phyloP scores from a whole-genome alignment of 2,888 invertebrate genomes.

The Graphium colonna region DNA sequence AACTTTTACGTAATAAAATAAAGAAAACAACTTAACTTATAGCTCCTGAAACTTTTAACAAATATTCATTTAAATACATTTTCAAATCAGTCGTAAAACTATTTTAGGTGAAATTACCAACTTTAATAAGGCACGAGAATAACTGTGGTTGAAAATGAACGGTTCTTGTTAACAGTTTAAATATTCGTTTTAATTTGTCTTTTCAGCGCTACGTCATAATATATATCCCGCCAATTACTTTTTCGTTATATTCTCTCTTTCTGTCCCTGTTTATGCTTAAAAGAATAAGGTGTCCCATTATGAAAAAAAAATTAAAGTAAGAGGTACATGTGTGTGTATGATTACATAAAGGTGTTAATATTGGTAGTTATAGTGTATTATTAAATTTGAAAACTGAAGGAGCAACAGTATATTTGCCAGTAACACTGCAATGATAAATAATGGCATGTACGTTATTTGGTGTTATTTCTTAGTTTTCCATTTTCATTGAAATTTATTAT shows the following conservation, averaged over 20 bases:
- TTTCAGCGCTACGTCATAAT: background rate
- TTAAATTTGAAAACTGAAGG: background rate
- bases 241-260: conserved; percentile 7
- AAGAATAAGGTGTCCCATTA: conserved; percentile 2
- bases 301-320: background rate
- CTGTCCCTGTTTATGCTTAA: background rate
- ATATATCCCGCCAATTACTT: background rate
- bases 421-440: too few relatives aligned
- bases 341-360: background rate
- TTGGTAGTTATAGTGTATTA: background rate
- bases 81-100: too few relatives aligned
- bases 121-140: too few relatives aligned
- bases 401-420: background rate
- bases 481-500: too few relatives aligned
- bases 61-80: too few relatives aligned
- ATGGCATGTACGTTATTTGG: too few relatives aligned
- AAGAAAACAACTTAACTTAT: too few relatives aligned
- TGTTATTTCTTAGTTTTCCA: too few relatives aligned
- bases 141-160: too few relatives aligned
- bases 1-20: too few relatives aligned
- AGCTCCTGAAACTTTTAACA: too few relatives aligned
- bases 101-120: too few relatives aligned
- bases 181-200: background rate
- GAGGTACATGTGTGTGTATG: background rate
- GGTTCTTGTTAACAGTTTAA: background rate